Conservation (phyloP, 2,113 vertebrate species). For the Syngnathoides biaculeatus region DNA sequence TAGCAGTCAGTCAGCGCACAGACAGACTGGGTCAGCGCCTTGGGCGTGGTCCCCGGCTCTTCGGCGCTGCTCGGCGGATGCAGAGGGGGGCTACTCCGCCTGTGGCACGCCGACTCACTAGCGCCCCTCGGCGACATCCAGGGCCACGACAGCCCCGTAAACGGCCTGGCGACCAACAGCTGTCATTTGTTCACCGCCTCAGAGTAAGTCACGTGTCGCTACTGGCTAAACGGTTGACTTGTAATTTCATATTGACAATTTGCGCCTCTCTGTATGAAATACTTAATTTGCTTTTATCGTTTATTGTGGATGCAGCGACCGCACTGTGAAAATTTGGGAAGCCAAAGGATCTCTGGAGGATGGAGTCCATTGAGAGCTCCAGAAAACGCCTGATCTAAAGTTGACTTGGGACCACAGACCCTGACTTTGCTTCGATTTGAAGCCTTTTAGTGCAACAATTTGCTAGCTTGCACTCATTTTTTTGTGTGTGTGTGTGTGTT, state of each 20-base stretch:
- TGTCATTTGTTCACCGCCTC: slow-evolving; percentile 90
- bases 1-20: slow-evolving; percentile 87
- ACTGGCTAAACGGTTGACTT: not conserved
- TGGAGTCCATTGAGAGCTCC: slow-evolving; percentile 63
- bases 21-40: slow-evolving; percentile 86
- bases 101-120: slow-evolving; percentile 86
- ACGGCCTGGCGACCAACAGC: slow-evolving; percentile 86
- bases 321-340: slow-evolving; percentile 95
- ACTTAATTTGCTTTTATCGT: not conserved
- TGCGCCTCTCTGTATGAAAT: too few species aligned
- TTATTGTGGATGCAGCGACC: slow-evolving; percentile 75
- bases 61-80: slow-evolving; percentile 84
- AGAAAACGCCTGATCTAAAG: not conserved
- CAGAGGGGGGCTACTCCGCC: slow-evolving; percentile 85
- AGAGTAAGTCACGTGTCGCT: slow-evolving; percentile 79
- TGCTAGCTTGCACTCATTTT: not conserved
- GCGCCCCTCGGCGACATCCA: slow-evolving; percentile 80
- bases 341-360: slow-evolving; percentile 81
- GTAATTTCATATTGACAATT: too few species aligned
- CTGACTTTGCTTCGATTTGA: not conserved
- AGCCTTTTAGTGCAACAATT: not conserved
- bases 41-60: slow-evolving; percentile 79
- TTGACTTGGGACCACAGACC: not conserved
- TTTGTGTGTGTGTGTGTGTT: not conserved
- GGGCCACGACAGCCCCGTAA: slow-evolving; percentile 91